Base-by-base conservation (phyloP, 2,113 vertebrate genomes). In the Prunella fulvescens region DNA sequence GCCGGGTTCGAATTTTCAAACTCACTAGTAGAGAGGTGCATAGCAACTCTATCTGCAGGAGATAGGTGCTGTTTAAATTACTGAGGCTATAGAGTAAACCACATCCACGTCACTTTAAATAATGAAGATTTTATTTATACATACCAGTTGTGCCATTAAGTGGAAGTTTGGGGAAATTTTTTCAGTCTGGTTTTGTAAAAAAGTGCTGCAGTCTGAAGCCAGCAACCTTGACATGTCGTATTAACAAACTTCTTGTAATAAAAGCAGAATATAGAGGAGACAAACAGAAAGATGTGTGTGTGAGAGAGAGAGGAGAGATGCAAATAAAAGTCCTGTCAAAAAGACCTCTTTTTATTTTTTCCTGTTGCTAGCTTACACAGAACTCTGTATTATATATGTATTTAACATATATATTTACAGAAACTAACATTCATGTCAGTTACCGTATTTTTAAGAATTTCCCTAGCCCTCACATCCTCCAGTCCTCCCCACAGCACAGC, bases 51-150 rank as follows among this genome's bases (percentile, higher is more conserved):
- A 96, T 97, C 98, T 96, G 78, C 62, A 64, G 86, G 82, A 96
- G 97, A 98, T 97, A 97, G 97, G 97, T 97, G 97, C 97, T 97
- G 97, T 97, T 97, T 98, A 97, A 98, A 98, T 97, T 96, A 97
- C 96, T 88, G 96, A 84, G 81, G 88, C 96, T 95, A 91, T 93
- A 97, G 97, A 98, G 96, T 97, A 98, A 98, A 98, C 97, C 94
- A 98, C 95, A 97, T 97, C 94, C 94, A 96, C 76, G 96, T 95
- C 95, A 84, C 92, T 97, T 97, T 80, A 94, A 97, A 97, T 97
- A 97, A 96, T 88, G 97, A 97, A 98, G 95, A 97, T 97, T 97
- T 96, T 97, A 96, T 98, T 97, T 98, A 97, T 97, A 98, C 97
- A 97, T 95, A 95, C 88, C 85, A 31, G 78, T 96, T 96, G 86